These are phyloP conservation scores for Lymantria monacha DNA, from an alignment of 2,888 invertebrate genomes.

Conservation along the genomic window DNA sequence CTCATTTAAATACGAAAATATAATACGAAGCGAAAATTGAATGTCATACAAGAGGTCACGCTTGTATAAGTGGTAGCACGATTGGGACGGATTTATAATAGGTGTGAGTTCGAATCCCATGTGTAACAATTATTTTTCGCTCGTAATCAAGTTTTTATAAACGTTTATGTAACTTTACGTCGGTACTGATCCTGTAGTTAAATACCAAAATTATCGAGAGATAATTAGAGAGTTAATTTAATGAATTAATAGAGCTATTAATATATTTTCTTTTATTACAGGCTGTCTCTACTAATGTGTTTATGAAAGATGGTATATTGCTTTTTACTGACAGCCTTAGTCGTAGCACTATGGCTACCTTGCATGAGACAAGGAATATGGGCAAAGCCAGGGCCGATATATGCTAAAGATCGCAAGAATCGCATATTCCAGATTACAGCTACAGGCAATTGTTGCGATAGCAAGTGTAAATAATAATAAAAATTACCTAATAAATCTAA, in stretches of 20 bases:
- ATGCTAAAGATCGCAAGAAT: slow-evolving; percentile 56
- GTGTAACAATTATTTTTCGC: too few species aligned
- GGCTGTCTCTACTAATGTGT: background rate
- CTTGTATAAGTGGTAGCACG: too few species aligned
- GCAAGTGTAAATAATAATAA: slow-evolving; percentile 18
- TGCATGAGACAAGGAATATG: slow-evolving; percentile 51
- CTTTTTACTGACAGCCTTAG: slow-evolving; percentile 36
- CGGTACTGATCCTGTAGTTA: background rate
- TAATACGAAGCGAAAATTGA: too few species aligned
- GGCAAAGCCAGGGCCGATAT: slow-evolving; percentile 45
- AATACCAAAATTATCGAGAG: too few species aligned
- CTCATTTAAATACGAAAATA: too few species aligned
- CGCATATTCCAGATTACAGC: slow-evolving; percentile 52
- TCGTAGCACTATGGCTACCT: slow-evolving; percentile 53
- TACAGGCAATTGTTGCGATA: slow-evolving; percentile 50
- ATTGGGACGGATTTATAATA: too few species aligned
- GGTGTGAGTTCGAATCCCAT: too few species aligned
- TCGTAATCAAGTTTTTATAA: too few species aligned
- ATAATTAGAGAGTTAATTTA: too few species aligned
- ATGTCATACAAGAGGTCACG: too few species aligned
- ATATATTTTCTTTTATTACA: background rate
- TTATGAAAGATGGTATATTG: slow-evolving; percentile 42
- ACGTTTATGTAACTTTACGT: too few species aligned
- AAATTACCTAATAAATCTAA: background rate
- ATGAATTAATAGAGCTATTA: too few species aligned